phyloP scores from a whole-genome alignment of 2,888 invertebrate genomes.

The Corythucha ciliata region DNA sequence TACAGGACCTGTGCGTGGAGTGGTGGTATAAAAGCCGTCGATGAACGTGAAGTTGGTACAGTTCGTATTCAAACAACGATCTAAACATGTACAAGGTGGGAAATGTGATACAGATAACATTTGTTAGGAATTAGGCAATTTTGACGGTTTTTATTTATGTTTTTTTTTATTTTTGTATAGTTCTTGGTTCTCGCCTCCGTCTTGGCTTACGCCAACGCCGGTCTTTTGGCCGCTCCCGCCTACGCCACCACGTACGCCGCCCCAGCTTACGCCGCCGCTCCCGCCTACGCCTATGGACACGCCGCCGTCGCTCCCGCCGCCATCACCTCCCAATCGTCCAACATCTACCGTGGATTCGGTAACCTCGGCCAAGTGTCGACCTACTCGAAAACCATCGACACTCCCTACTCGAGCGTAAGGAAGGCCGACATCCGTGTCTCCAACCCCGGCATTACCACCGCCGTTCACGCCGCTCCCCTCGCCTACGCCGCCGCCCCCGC shows the following conservation, averaged over 20 bases:
- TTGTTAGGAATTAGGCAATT: no score
- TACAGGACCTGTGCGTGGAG: no score
- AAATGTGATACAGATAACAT: no score
- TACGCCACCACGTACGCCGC: no score
- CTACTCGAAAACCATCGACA: slow-evolving; percentile 58
- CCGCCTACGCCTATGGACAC: slow-evolving; percentile 26
- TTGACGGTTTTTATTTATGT: no score
- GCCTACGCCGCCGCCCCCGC: slow-evolving; percentile 41
- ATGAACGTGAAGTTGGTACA: no score
- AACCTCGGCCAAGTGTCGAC: slow-evolving; percentile 58
- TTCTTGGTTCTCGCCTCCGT: slow-evolving; percentile 16
- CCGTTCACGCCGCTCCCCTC: slow-evolving; percentile 40
- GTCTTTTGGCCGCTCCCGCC: slow-evolving; percentile 12
- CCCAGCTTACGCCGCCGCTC: slow-evolving; percentile 41
- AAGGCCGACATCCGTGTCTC: slow-evolving; percentile 59
- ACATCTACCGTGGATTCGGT: slow-evolving; percentile 53
- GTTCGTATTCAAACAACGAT: no score
- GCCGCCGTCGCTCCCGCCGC: slow-evolving; percentile 33
- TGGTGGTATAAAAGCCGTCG: no score
- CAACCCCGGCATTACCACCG: slow-evolving; percentile 46
- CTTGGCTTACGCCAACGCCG: slow-evolving; percentile 26
- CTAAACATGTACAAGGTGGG: no score
- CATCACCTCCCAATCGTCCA: slow-evolving; percentile 50
- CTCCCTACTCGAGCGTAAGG: slow-evolving; percentile 61
- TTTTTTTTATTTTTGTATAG: no score